These are phyloP conservation scores for Drosophila macrospina DNA, from an alignment of 2,888 invertebrate genomes.

Conservation along the genomic window DNA sequence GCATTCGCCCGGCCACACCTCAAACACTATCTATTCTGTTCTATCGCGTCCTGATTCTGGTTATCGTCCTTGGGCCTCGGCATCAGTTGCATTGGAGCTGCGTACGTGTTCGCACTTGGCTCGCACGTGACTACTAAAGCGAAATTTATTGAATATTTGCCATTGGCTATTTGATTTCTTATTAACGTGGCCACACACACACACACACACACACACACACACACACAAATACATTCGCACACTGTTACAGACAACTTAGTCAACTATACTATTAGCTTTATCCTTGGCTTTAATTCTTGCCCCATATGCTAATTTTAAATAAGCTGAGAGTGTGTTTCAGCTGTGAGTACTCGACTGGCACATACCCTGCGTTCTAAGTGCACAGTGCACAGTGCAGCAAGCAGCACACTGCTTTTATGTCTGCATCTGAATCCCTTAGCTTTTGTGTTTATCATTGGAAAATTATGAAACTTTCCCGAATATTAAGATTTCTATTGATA, in stretches of 20 bases:
- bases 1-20: no score
- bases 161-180: slow-evolving; percentile 82
- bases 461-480: no score
- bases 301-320: slow-evolving; percentile 65
- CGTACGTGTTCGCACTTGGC: slow-evolving; percentile 81
- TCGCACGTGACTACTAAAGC: slow-evolving; percentile 78
- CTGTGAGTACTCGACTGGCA: neutral
- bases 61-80: slow-evolving; percentile 42
- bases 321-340: neutral
- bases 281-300: slow-evolving; percentile 34
- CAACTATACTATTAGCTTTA: slow-evolving; percentile 23
- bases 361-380: neutral
- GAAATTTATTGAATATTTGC: slow-evolving; percentile 82
- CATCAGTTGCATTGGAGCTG: slow-evolving; percentile 76
- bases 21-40: neutral
- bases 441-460: no score
- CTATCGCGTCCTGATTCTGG: slow-evolving; percentile 3
- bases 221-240: neutral
- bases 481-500: no score
- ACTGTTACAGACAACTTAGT: neutral
- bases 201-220: slow-evolving; percentile 2
- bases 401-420: neutral
- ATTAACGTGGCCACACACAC: slow-evolving; percentile 60
- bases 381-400: neutral
- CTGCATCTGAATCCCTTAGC: no score